Base-by-base conservation (phyloP, 1,140 invertebrate genomes). In the Heliconius congener region DNA sequence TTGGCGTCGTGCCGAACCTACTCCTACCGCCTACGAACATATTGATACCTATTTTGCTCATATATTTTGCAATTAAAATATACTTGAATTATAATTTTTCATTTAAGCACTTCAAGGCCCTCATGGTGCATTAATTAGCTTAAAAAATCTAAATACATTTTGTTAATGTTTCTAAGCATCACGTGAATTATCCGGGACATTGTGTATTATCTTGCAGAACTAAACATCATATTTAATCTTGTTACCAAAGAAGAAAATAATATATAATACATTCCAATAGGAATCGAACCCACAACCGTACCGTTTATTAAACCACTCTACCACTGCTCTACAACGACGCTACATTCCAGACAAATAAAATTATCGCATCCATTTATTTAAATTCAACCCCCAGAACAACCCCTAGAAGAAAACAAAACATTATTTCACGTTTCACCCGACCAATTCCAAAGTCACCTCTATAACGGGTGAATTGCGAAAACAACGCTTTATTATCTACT, bases 401-500 rank as follows among this genome's bases (percentile, higher is more conserved):
- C 77, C 27, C 71, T 19, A 78, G 57, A 57, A 76, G 55, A 74
- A 75, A 78, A 78, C 57, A 73, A 76, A 76, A 39, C 76, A 34
- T 13, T 74, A 83, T 79, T 82, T 78, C 71, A 76, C 46, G 55
- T 71, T 78, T 55, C 60, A 77, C 23, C 76, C 57, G 46, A 30
- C 71, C 46, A 19, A 73, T 74, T 71, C 71, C 42, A 78, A 77
- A 82, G 75, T 79, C 75, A 78, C 78, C 74, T 82, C 78, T 73
- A 81, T 72, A 78, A 50, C 76, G 37, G 27, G 72, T 13, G 71
- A 79, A 77, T 79, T 30, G 78, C 74, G 78, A 79, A 79, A 82
- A 79, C 81, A 83, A 79, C 79, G 70, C 78, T 85, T 85, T 84
- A 85, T 85, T 83, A 82, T 83, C 79, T 80, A 81, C 81, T 83